Evolutionary conservation across 23 tunicate species (phyloP), one percentile per base, ranked within the genome.

Genomic region (Halocynthia aurantium): DNA sequence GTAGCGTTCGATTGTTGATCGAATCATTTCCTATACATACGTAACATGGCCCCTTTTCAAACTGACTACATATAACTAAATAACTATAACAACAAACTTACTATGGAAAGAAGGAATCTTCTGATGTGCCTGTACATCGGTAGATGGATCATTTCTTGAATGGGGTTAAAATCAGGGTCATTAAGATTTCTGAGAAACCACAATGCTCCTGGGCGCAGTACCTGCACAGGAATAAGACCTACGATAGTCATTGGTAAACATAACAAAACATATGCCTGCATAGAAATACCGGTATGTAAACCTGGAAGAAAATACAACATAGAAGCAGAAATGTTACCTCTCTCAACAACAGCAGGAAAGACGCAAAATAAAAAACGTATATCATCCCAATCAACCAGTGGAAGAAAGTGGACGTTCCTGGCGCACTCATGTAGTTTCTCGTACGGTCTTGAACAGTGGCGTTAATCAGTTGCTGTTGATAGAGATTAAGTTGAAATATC

Each of bases 181-280:
- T 91, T 91, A 13, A 91, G 54, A 49, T 81, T 91, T 62, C 86
- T 63, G 12, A 91, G 75, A 71, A 91, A 91, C 97, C 97, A 91
- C 64, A 91, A 53, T 63, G 86, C 78, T 7, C 91, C 91, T 15
- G 97, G 97, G 6, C 97, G 84, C 11, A 91, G 52, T 17, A 91
- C 44, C 44, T 31, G 44, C 44, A 31, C 44, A 31, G 44, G 44
- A 31, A 31, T 31, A 2, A 31, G 44, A 31, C 1, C 44, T 31
- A 31, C 2, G 44, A 1, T 31, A 31, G 44, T 1, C 44, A 31
- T 31, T 31, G 44, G 2, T 31, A 31, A 31, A 31, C 44, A 31
- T 31, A 31, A 31, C 44, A 31, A 31, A 31, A 31, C 44, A 31
- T 31, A 31, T 31, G 44, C 44, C 44, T 31, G 44, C 44, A 31